Conservation (phyloP, 2,797 vertebrate species). For the Anguilla obscura region DNA sequence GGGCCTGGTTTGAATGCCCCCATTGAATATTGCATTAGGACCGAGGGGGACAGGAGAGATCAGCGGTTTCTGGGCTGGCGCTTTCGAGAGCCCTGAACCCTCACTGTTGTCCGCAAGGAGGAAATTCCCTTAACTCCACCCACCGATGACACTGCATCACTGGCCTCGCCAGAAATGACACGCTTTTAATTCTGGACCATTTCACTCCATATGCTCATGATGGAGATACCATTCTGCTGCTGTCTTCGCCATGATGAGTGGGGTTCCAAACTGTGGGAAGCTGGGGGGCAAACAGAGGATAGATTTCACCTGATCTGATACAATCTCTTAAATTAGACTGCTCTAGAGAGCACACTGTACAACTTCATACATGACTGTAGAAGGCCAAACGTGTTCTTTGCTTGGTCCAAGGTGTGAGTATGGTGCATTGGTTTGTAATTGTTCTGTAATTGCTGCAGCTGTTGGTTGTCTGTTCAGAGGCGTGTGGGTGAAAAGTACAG, state of each 20-base stretch:
- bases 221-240: background rate
- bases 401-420: background rate
- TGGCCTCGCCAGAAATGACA: background rate
- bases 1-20: background rate
- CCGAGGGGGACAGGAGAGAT: background rate
- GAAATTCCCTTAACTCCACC: background rate
- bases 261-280: background rate
- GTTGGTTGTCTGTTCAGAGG: background rate
- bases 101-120: background rate
- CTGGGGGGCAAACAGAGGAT: background rate
- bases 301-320: background rate
- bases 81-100: background rate
- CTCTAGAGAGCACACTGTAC: background rate
- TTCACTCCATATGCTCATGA: background rate
- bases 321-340: background rate
- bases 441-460: background rate
- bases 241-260: background rate
- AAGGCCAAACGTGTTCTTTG: background rate
- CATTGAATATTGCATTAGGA: background rate
- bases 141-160: background rate
- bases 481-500: background rate
- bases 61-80: background rate
- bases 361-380: background rate
- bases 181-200: background rate
- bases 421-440: background rate